Conservation (phyloP, 2,888 invertebrate species). For the Electrophaes corylata region DNA sequence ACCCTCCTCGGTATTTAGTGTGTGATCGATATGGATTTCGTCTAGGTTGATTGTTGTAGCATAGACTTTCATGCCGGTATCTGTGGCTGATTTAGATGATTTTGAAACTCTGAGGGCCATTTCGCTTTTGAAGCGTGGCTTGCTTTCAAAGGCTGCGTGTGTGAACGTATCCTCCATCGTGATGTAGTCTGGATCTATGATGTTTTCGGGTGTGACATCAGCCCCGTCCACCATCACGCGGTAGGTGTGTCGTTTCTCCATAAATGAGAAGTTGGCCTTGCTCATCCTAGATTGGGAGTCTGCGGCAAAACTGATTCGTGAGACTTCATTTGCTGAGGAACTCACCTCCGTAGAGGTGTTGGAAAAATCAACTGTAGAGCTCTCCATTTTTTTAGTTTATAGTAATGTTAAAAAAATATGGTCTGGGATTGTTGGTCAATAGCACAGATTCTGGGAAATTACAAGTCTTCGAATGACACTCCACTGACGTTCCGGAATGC, state of each 20-base stretch:
- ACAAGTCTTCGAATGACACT: background rate
- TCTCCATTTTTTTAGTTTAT: conserved; percentile 9
- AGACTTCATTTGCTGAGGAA: conserved; percentile 13
- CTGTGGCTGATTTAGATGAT: conserved; percentile 47
- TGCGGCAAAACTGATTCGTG: conserved; percentile 39
- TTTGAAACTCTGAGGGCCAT: conserved; percentile 46
- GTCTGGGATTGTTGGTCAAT: background rate
- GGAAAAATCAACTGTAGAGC: conserved; percentile 7
- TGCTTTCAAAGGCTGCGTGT: conserved; percentile 70
- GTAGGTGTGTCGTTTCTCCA: conserved; percentile 60
- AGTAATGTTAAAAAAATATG: background rate
- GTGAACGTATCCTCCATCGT: conserved; percentile 62
- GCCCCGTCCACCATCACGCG: conserved; percentile 53
- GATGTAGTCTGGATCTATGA: conserved; percentile 57
- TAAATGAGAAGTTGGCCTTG: conserved; percentile 51
- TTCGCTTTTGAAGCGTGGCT: conserved; percentile 55
- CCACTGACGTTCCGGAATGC: background rate
- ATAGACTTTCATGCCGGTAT: conserved; percentile 68
- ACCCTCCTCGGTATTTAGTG: conserved; percentile 71
- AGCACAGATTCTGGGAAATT: background rate
- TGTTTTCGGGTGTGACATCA: conserved; percentile 68
- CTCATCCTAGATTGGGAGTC: conserved; percentile 45
- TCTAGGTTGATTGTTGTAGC: conserved; percentile 79
- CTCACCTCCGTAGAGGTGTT: conserved; percentile 22
- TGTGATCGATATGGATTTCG: conserved; percentile 80